Percentiles rank a stretch among this genome's conserved stretches.
phyloP scores from a whole-genome alignment of 2,888 invertebrate species.

The Cantharis flavilabris region DNA sequence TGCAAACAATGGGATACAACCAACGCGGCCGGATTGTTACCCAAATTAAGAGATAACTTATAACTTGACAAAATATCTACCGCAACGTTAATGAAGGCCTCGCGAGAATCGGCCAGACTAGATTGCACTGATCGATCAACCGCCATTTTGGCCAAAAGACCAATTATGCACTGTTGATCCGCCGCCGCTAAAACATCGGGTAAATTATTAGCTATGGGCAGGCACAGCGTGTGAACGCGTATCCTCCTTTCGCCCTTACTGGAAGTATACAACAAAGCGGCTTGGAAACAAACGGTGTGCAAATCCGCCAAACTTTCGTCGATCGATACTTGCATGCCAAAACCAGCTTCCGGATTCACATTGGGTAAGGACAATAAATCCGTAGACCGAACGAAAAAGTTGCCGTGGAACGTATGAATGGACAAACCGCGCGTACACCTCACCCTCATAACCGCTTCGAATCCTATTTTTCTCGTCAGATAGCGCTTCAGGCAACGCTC shows the following conservation, averaged over 20 bases:
- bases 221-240: constrained; percentile 94
- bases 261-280: constrained; percentile 94
- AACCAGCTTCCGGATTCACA: constrained; percentile 96
- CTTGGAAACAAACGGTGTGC: constrained; percentile 94
- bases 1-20: constrained; percentile 78
- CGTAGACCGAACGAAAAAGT: constrained; percentile 98
- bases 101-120: constrained; percentile 89
- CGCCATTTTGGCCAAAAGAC: constrained; percentile 95
- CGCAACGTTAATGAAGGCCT: constrained; percentile 94
- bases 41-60: constrained; percentile 68
- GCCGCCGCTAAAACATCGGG: constrained; percentile 87
- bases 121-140: constrained; percentile 88
- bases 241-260: constrained; percentile 95
- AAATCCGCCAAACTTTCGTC: constrained; percentile 88
- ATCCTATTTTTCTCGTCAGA: constrained; percentile 94
- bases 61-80: constrained; percentile 85
- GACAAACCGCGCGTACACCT: constrained; percentile 91
- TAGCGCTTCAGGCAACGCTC: constrained; percentile 82
- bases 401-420: constrained; percentile 98
- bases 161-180: constrained; percentile 92
- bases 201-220: constrained; percentile 85
- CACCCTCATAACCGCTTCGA: constrained; percentile 98
- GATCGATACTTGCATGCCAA: constrained; percentile 96
- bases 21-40: constrained; percentile 65
- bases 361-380: constrained; percentile 95